phyloP scores from a whole-genome alignment of 37 sponge, comb jelly and placozoan species.

The Hexactinellida sp. region DNA sequence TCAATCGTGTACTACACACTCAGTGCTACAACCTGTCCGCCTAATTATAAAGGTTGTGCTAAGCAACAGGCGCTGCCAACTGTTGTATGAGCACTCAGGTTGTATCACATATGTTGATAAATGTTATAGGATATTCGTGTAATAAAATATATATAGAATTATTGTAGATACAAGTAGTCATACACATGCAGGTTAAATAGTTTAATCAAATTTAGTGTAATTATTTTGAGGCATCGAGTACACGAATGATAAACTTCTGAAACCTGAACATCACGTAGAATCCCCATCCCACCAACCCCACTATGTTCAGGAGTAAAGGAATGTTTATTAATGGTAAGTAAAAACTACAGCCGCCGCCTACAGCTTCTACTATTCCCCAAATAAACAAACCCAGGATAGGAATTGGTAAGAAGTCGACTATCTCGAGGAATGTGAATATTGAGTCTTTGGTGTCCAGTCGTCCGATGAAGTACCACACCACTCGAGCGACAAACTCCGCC shows the following conservation, averaged over 20 bases:
- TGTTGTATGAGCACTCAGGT: background rate
- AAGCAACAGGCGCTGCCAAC: background rate
- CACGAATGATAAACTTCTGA: background rate
- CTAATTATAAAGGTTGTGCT: background rate
- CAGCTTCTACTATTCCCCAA: slow-evolving; percentile 13
- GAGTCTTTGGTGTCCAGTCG: background rate
- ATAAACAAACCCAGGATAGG: background rate
- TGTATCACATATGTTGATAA: background rate
- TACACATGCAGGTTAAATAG: background rate
- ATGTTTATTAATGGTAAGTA: background rate
- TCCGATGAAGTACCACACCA: background rate
- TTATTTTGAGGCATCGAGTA: background rate
- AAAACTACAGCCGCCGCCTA: background rate
- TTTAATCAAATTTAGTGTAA: background rate
- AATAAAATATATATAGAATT: background rate
- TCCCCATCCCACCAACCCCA: slow-evolving; percentile 4
- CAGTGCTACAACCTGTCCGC: background rate
- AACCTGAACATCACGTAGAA: background rate
- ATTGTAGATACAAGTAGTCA: background rate
- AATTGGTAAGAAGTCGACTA: background rate
- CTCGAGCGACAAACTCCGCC: background rate
- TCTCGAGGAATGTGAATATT: background rate
- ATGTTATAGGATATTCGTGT: background rate
- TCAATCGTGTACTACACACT: background rate
- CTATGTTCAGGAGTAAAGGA: background rate